Evolutionary conservation across 2,888 invertebrate species (phyloP).

Genomic region (Pteria penguin): DNA sequence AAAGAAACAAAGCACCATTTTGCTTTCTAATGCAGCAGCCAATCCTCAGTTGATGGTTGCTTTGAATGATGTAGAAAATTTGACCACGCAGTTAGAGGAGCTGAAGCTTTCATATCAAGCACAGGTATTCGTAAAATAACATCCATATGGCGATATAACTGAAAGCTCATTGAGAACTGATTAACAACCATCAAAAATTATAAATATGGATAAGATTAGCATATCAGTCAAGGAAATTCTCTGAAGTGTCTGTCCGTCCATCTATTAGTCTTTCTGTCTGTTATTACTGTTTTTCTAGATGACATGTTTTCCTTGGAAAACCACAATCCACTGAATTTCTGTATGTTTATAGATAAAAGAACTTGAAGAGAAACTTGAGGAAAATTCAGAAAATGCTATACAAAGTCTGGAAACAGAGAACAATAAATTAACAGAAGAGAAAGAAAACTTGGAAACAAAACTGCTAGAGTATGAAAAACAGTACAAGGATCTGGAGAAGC

Average conservation of each 20-base stretch:
- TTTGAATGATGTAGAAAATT: conserved; percentile 49
- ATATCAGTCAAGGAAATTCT: no score
- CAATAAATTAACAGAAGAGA: conserved; percentile 35
- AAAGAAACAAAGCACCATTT: conserved; percentile 53
- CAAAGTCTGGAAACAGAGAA: conserved; percentile 36
- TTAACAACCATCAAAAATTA: no score
- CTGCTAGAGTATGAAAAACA: conserved; percentile 38
- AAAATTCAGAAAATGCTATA: neutral
- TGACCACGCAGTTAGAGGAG: conserved; percentile 33
- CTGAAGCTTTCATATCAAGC: conserved; percentile 22
- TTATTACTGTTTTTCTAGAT: neutral
- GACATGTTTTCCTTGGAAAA: neutral
- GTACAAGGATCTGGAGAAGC: conserved; percentile 35
- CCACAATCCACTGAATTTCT: neutral
- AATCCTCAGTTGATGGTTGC: conserved; percentile 52
- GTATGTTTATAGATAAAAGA: conserved; percentile 12
- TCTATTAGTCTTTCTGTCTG: no score
- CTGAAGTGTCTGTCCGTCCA: no score
- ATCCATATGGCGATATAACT: no score
- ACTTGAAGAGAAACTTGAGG: conserved; percentile 19
- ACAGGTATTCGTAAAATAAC: no score
- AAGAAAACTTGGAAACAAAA: conserved; percentile 33
- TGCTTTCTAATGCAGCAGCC: conserved; percentile 49
- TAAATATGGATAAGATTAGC: no score
- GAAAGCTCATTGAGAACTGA: no score